phyloP scores from a whole-genome alignment of 2,797 vertebrate genomes.

The Channallabes apus region DNA sequence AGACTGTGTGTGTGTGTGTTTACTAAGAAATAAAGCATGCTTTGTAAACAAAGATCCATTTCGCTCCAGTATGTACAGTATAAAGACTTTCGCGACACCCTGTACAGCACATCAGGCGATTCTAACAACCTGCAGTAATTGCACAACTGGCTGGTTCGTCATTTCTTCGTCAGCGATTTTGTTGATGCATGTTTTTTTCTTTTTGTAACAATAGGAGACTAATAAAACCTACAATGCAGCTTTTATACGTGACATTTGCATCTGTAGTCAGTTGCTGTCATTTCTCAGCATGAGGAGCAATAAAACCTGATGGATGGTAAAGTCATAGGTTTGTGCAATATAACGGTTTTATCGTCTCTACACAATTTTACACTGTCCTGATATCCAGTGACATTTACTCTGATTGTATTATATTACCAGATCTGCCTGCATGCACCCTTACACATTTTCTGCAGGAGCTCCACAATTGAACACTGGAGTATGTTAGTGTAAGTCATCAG shows the following conservation, averaged over 20 bases:
- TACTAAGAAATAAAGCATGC: too few relatives aligned
- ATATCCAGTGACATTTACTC: conserved; percentile 10
- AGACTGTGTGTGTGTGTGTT: too few relatives aligned
- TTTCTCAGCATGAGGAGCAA: conserved; percentile 3
- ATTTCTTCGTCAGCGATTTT: conserved; percentile 3
- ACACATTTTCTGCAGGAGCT: background rate
- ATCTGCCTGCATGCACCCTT: background rate
- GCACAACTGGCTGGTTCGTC: conserved; percentile 1
- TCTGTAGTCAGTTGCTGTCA: conserved; percentile 3
- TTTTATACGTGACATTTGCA: conserved; percentile 20
- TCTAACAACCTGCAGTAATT: conserved; percentile 7
- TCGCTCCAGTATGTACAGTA: too few relatives aligned
- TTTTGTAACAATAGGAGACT: background rate
- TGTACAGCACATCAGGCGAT: background rate
- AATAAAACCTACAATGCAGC: background rate
- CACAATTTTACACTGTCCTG: background rate
- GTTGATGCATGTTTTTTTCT: background rate
- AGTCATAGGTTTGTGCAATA: background rate
- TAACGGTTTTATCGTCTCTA: background rate
- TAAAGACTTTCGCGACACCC: too few relatives aligned
- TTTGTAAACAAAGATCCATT: too few relatives aligned
- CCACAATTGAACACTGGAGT: background rate
- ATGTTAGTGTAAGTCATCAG: background rate
- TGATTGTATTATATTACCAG: background rate
- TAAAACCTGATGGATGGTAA: conserved; percentile 8